Evolutionary conservation across 1,140 invertebrate genomes (phyloP).

Genomic region (Heliconius eleuchia): DNA sequence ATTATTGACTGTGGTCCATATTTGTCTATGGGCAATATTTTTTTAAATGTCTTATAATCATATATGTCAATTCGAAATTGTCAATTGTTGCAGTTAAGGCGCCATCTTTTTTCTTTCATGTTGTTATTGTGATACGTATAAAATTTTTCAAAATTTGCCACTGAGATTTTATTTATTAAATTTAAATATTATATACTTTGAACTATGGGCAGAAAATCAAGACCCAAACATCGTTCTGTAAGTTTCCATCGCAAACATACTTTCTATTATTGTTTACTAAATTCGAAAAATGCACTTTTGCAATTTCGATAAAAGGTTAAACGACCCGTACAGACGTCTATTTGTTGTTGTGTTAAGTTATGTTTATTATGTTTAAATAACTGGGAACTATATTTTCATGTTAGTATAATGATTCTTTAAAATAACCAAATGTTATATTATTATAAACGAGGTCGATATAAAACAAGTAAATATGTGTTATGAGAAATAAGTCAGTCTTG

Average conservation of each 20-base stretch:
- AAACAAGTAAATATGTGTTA: no score
- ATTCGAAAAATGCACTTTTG: not conserved
- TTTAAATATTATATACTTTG: not conserved
- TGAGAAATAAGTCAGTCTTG: no score
- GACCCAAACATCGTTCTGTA: not conserved
- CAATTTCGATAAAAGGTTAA: not conserved
- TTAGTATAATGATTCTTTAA: no score
- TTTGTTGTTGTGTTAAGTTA: not conserved
- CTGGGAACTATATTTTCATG: no score
- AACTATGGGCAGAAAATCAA: not conserved
- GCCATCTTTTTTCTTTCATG: not conserved
- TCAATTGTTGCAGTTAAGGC: not conserved
- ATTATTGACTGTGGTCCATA: no score
- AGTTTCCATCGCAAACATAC: not conserved
- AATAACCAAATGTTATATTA: no score
- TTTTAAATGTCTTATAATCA: no score
- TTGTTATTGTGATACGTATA: conserved; percentile 3
- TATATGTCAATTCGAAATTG: not conserved
- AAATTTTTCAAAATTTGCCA: conserved; percentile 5
- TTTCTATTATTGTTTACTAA: not conserved
- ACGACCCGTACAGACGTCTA: not conserved
- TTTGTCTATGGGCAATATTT: not conserved
- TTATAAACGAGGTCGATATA: no score
- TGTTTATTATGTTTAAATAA: not conserved
- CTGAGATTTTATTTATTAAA: not conserved